Conservation (phyloP, 2,888 invertebrate genomes). For the Calameuta filiformis region DNA sequence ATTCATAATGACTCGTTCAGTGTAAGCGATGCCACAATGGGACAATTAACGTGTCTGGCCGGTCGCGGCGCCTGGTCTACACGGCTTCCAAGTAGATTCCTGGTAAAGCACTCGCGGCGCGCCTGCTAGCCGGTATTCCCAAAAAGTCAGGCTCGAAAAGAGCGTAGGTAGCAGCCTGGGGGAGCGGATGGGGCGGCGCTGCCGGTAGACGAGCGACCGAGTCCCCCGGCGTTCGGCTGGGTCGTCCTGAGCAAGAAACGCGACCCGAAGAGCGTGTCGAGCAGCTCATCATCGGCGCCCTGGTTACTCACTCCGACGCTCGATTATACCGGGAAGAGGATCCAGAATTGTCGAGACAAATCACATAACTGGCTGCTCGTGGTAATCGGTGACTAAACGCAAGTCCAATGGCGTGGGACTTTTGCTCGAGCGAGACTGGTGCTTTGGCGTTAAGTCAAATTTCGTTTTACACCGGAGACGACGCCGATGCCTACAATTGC, state of each 20-base stretch:
- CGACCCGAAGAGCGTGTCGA: background rate
- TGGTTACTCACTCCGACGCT: constrained; percentile 26
- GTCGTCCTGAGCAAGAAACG: background rate
- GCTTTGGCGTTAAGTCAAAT: background rate
- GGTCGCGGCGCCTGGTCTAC: constrained; percentile 18
- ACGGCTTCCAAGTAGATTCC: constrained; percentile 35
- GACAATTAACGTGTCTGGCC: constrained; percentile 35
- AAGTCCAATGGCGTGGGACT: constrained; percentile 4
- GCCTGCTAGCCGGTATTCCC: constrained; percentile 32
- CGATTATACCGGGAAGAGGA: constrained; percentile 16
- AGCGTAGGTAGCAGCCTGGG: background rate
- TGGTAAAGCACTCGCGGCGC: constrained; percentile 23
- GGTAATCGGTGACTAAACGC: constrained; percentile 29
- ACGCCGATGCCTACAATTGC: constrained; percentile 17
- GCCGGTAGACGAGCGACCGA: background rate
- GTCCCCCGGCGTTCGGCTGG: background rate
- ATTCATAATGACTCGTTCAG: constrained; percentile 40
- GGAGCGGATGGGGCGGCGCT: background rate
- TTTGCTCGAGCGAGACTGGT: background rate
- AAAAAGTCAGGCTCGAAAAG: constrained; percentile 30
- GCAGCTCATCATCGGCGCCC: background rate
- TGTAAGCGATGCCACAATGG: constrained; percentile 34
- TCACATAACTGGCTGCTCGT: constrained; percentile 11
- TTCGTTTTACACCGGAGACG: background rate
- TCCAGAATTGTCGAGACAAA: constrained; percentile 24